These are phyloP conservation scores for Lanius collurio DNA, from an alignment of 2,113 vertebrate species.

Conservation along the genomic window DNA sequence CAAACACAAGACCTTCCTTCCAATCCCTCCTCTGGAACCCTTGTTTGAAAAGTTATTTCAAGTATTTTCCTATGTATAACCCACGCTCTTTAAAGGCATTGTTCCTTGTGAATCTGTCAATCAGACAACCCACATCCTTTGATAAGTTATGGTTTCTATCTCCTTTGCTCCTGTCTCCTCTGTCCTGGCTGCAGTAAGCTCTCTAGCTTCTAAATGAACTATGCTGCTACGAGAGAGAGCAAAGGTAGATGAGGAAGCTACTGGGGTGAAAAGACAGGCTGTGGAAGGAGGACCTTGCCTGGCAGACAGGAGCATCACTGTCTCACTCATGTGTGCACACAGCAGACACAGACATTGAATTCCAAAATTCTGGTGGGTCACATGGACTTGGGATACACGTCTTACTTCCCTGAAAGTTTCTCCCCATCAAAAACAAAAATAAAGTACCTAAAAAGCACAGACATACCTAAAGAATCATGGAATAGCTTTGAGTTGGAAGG, in stretches of 20 bases:
- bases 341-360: neutral
- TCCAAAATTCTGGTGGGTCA: neutral
- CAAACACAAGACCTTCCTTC: neutral
- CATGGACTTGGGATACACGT: neutral
- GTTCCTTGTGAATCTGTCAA: neutral
- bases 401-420: neutral
- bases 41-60: neutral
- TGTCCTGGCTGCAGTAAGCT: neutral
- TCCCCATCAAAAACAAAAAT: neutral
- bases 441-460: neutral
- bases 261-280: neutral
- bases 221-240: fast-evolving
- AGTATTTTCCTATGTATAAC: neutral
- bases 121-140: conserved; percentile 23
- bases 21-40: neutral
- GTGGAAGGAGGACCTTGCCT: neutral
- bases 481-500: neutral
- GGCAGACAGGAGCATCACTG: neutral
- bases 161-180: neutral
- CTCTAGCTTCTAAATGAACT: conserved; percentile 23
- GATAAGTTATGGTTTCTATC: neutral
- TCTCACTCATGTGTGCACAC: fast-evolving
- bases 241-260: neutral
- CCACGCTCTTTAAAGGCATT: neutral
- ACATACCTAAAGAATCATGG: neutral